phyloP scores from a whole-genome alignment of 1,140 invertebrate species.

The Acyrthosiphon pisum region DNA sequence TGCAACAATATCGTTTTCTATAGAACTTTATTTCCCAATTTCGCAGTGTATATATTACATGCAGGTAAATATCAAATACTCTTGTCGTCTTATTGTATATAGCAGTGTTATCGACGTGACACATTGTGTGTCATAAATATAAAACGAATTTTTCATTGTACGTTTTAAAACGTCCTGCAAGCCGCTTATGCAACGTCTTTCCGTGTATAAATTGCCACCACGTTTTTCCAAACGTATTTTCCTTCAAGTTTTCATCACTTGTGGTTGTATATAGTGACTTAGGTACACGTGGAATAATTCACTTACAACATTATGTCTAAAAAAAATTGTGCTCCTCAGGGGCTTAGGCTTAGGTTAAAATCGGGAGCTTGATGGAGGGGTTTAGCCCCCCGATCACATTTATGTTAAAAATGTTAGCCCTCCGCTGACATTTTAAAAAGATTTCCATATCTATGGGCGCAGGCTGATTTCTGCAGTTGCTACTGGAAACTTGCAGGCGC shows the following conservation, averaged over 20 bases:
- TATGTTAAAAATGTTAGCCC: too few species aligned
- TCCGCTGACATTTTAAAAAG: too few species aligned
- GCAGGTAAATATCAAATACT: not conserved
- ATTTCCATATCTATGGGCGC: too few species aligned
- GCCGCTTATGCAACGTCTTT: not conserved
- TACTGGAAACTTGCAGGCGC: not conserved
- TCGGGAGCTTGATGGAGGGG: too few species aligned
- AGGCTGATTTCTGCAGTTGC: too few species aligned
- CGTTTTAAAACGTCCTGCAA: not conserved
- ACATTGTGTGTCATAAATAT: not conserved
- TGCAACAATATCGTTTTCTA: not conserved
- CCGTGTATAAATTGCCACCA: not conserved
- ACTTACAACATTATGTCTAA: not conserved
- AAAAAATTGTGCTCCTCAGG: not conserved
- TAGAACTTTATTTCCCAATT: not conserved
- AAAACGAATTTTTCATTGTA: not conserved
- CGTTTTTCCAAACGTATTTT: not conserved
- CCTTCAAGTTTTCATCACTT: not conserved
- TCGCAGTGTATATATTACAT: not conserved
- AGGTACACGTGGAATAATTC: not conserved
- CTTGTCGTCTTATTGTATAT: not conserved
- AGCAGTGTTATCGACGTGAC: not conserved
- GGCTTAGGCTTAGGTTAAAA: too few species aligned
- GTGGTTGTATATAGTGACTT: not conserved
- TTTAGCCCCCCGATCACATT: too few species aligned